Evolutionary conservation across 2,888 invertebrate species (phyloP).

Genomic region (Rhingia rostrata): DNA sequence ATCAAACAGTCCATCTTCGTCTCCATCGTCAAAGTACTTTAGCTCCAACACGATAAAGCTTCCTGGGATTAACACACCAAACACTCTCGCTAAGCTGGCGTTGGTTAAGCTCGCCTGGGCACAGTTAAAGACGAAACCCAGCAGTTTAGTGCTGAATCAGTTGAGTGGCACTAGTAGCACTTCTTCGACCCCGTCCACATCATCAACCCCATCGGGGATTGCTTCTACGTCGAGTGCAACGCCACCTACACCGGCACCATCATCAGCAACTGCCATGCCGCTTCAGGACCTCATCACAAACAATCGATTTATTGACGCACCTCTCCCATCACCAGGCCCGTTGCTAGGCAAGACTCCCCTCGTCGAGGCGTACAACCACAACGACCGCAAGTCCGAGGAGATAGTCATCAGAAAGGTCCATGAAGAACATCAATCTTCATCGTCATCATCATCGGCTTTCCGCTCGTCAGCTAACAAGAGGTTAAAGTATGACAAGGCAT

Average conservation of each 20-base stretch:
- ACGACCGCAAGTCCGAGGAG: slow-evolving; percentile 78
- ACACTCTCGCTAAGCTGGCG: slow-evolving; percentile 81
- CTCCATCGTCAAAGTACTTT: slow-evolving; percentile 83
- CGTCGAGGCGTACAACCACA: slow-evolving; percentile 86
- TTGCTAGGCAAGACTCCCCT: slow-evolving; percentile 91
- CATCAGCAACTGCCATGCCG: slow-evolving; percentile 33
- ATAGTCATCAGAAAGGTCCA: slow-evolving; percentile 82
- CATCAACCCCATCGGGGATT: slow-evolving; percentile 26
- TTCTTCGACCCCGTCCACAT: slow-evolving; percentile 23
- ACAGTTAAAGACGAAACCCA: slow-evolving; percentile 84
- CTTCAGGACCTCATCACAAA: slow-evolving; percentile 74
- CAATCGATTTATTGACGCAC: slow-evolving; percentile 84
- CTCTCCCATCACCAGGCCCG: slow-evolving; percentile 92
- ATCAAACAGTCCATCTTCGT: slow-evolving; percentile 81
- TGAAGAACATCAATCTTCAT: slow-evolving; percentile 78
- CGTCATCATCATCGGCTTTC: slow-evolving; percentile 29
- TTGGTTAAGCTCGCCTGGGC: slow-evolving; percentile 82
- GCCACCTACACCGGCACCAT: slow-evolving; percentile 33
- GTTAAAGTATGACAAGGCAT: slow-evolving; percentile 57
- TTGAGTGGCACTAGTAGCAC: slow-evolving; percentile 76
- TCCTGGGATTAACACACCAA: slow-evolving; percentile 84
- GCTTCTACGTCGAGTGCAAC: slow-evolving; percentile 44
- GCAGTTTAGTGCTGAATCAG: slow-evolving; percentile 84
- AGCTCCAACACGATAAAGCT: slow-evolving; percentile 86
- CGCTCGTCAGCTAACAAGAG: slow-evolving; percentile 43